phyloP scores from a whole-genome alignment of 53 echinoderm and acorn worm genomes.

The Hippasteria phrygiana region DNA sequence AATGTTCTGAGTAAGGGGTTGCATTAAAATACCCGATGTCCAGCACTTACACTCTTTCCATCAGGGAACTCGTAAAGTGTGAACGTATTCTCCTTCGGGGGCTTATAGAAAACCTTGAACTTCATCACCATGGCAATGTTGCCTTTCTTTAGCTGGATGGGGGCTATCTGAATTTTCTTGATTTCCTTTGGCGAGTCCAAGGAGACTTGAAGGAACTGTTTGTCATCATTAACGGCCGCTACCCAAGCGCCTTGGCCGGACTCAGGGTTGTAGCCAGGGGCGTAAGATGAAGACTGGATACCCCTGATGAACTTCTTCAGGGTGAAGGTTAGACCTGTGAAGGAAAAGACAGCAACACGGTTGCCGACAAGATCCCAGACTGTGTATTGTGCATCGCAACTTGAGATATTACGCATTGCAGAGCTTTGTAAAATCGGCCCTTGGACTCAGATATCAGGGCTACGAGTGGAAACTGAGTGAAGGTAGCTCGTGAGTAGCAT shows the following conservation, averaged over 20 bases:
- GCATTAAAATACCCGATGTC: too few relatives aligned
- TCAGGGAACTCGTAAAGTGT: slow-evolving; percentile 4
- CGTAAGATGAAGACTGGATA: background rate
- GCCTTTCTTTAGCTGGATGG: background rate
- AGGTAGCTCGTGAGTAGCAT: too few relatives aligned
- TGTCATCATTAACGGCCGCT: slow-evolving; percentile 3
- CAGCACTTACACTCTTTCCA: slow-evolving; percentile 12
- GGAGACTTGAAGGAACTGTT: slow-evolving; percentile 30
- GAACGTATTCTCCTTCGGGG: background rate
- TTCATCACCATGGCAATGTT: slow-evolving; percentile 31
- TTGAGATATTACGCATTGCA: too few relatives aligned
- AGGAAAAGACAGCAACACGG: too few relatives aligned
- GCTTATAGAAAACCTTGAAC: slow-evolving; percentile 28
- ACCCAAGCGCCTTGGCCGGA: slow-evolving; percentile 6
- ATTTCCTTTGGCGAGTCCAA: slow-evolving; percentile 15
- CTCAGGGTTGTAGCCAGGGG: background rate
- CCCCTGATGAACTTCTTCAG: background rate
- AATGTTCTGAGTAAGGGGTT: too few relatives aligned
- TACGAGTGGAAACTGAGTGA: too few relatives aligned
- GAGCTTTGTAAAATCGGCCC: too few relatives aligned
- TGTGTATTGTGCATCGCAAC: too few relatives aligned
- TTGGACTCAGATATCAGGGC: too few relatives aligned
- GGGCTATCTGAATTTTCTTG: slow-evolving; percentile 7
- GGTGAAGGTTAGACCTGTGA: slow-evolving; percentile 1
- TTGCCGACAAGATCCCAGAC: too few relatives aligned